Evolutionary conservation across 2,797 vertebrate genomes (phyloP).

Genomic region (Enteromius argenteus): DNA sequence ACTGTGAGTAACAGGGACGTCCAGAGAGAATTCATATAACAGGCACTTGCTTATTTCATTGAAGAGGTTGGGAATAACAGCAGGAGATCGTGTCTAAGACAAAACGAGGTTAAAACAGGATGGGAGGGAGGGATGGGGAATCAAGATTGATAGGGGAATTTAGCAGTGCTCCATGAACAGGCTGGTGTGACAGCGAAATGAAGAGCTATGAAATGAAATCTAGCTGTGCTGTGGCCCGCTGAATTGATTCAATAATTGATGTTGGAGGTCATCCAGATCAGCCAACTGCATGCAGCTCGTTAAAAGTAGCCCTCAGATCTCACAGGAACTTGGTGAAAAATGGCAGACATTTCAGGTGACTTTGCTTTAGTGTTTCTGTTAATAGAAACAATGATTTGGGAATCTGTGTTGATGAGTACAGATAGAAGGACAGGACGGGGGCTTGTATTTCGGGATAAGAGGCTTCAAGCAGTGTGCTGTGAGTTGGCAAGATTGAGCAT

Average conservation of each 20-base stretch:
- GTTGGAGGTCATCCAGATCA: conserved; percentile 20
- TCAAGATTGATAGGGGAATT: conserved; percentile 31
- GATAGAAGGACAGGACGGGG: not conserved
- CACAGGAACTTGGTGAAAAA: not conserved
- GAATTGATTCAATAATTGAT: conserved; percentile 52
- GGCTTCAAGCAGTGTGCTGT: not conserved
- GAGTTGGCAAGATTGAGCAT: conserved; percentile 32
- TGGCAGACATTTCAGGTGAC: not conserved
- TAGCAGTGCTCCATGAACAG: not conserved
- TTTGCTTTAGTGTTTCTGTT: conserved; percentile 3
- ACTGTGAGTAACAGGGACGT: conserved; percentile 3
- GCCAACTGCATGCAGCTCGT: not conserved
- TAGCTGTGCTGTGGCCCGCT: not conserved
- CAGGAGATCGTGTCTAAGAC: not conserved
- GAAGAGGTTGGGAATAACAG: conserved; percentile 12
- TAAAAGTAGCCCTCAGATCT: conserved; percentile 10
- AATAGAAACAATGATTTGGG: conserved; percentile 1
- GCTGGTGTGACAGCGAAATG: conserved; percentile 15
- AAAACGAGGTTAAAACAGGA: not conserved
- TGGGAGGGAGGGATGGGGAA: not conserved
- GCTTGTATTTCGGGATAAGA: not conserved
- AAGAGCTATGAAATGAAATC: conserved; percentile 44
- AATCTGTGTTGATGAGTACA: not conserved
- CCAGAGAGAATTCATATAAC: not conserved
- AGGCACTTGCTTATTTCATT: not conserved